Base-by-base conservation (phyloP, 2,888 invertebrate species). In the Melikaiella ostensackeni region DNA sequence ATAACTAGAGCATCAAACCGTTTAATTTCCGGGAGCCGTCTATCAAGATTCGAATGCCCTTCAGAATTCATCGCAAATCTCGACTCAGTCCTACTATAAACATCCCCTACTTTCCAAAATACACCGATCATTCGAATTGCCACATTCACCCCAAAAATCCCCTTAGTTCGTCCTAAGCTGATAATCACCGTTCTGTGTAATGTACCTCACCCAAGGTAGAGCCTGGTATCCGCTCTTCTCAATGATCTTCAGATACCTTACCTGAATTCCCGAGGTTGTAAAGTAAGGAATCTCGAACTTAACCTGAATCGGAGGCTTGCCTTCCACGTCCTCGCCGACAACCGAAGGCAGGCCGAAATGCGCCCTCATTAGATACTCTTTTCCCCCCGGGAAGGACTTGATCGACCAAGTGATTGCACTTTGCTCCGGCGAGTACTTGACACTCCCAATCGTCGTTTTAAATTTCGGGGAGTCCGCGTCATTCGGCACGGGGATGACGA, bases 271-370 rank as follows among this genome's bases (percentile, higher is more conserved):
- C 35, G 98, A 98, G 46, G 99, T 99, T 0, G 99, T 99, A 89
- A 99, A 99, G 90, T 99, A 99, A 0, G 99, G 99, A 86, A 99
- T 99, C 93, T 99, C 99, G 93, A 99, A 99, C 92, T 98, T 98
- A 4, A 99, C 98, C 92, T 98, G 98, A 85, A 99, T 99, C 0
- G 99, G 99, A 63, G 99, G 99, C 91, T 97, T 97, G 0, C 98
- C 99, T 92, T 99, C 99, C 0, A 95, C 93, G 85, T 99, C 98
- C 90, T 99, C 99, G 87, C 97, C 96, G 88, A 96, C 96, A 2
- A 99, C 98, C 81, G 98, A 98, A 0, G 99, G 99, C 79, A 99
- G 92, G 0, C 99, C 98, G 92, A 99, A 99, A 90, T 99, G 99
- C 8, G 99, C 99, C 81, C 99, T 94, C 98, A 99, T 98, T 82